phyloP scores from a whole-genome alignment of 2,797 vertebrate genomes.

The Gila robusta region DNA sequence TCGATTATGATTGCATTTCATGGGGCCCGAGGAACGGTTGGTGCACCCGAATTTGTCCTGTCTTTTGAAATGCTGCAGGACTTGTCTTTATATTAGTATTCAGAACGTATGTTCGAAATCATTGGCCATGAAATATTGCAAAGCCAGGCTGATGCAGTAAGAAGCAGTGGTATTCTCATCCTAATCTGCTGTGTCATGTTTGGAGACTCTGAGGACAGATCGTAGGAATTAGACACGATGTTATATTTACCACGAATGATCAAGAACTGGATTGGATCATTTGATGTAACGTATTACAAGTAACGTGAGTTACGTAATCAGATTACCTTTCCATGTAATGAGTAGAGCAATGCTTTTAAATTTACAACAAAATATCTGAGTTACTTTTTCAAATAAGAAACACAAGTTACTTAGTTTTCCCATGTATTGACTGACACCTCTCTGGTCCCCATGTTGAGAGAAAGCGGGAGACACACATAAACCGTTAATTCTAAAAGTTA shows the following conservation, averaged over 20 bases:
- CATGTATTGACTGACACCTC: not conserved
- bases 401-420: not conserved
- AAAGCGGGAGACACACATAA: too few relatives aligned
- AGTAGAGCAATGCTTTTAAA: not conserved
- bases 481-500: too few relatives aligned
- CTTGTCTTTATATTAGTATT: conserved; percentile 54
- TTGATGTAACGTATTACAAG: not conserved
- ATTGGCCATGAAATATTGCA: conserved; percentile 34
- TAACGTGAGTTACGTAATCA: not conserved
- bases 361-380: not conserved
- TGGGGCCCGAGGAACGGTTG: not conserved
- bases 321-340: not conserved
- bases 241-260: conserved; percentile 10
- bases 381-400: too few relatives aligned
- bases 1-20: conserved; percentile 13
- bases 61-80: conserved; percentile 42
- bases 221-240: not conserved
- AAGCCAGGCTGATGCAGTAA: conserved; percentile 21
- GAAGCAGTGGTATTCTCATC: not conserved
- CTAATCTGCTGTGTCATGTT: conserved; percentile 39
- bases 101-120: conserved; percentile 31
- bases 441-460: too few relatives aligned
- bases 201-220: not conserved
- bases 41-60: not conserved
- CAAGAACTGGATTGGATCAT: not conserved